Evolutionary conservation across 2,888 invertebrate species (phyloP).

Genomic region (Labia minor): DNA sequence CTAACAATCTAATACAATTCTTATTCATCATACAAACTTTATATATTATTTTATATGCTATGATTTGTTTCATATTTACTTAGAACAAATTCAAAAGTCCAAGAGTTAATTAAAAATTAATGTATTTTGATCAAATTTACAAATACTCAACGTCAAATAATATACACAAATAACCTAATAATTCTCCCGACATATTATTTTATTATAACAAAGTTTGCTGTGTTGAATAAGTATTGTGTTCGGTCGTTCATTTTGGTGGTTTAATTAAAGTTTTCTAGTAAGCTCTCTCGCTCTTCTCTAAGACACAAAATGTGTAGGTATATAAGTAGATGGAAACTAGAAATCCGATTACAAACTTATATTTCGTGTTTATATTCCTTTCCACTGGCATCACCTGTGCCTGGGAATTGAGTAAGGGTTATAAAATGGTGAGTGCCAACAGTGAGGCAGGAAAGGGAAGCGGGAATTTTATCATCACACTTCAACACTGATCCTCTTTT

Average conservation of each 20-base stretch:
- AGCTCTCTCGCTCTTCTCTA: background rate
- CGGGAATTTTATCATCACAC: background rate
- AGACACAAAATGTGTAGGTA: background rate
- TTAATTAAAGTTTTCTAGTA: background rate
- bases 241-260: too few relatives aligned
- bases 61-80: too few relatives aligned
- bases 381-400: background rate
- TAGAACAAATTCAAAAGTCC: too few relatives aligned
- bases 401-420: background rate
- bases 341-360: conserved; percentile 13
- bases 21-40: too few relatives aligned
- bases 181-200: background rate
- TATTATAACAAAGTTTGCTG: background rate
- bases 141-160: too few relatives aligned
- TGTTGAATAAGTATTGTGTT: background rate
- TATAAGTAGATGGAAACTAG: background rate
- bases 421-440: background rate
- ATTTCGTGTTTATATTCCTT: background rate
- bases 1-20: too few relatives aligned
- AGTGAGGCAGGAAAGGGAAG: background rate
- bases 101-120: background rate
- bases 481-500: background rate
- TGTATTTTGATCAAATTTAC: too few relatives aligned
- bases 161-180: too few relatives aligned
- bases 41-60: too few relatives aligned